Conservation (phyloP, 2,113 vertebrate genomes). For the Merops nubicus region DNA sequence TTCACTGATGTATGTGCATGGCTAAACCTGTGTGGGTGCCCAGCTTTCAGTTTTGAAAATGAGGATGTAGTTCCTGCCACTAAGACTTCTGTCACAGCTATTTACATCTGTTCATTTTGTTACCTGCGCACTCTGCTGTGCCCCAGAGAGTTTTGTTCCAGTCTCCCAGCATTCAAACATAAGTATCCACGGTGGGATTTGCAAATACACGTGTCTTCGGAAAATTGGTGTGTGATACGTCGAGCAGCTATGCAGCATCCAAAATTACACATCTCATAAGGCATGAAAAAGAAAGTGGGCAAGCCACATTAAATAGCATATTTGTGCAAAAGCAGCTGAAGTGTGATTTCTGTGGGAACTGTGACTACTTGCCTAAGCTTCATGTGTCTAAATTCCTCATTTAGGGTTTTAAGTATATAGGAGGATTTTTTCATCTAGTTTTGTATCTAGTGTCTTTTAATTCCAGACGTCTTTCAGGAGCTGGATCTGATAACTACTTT, state of each 20-base stretch:
- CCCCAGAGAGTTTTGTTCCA: conserved; percentile 46
- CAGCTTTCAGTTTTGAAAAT: neutral
- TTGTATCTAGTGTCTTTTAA: neutral
- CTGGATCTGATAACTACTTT: neutral
- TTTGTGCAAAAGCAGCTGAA: conserved; percentile 44
- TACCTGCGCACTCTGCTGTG: conserved; percentile 12
- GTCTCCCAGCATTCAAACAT: neutral
- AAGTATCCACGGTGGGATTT: conserved; percentile 58
- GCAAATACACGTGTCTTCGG: neutral
- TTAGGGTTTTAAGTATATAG: neutral
- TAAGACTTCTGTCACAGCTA: neutral
- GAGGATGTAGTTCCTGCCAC: neutral
- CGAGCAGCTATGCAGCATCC: conserved; percentile 32
- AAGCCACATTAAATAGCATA: conserved; percentile 37
- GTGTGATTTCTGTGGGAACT: conserved; percentile 37
- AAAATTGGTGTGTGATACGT: conserved; percentile 32
- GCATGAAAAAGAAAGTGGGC: conserved; percentile 43
- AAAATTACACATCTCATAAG: conserved; percentile 35
- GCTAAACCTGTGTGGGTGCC: neutral
- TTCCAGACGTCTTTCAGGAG: neutral
- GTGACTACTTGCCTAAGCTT: conserved; percentile 17
- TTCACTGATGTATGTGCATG: accelerated
- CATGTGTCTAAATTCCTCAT: neutral
- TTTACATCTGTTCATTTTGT: conserved; percentile 25
- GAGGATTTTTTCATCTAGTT: neutral